Conservation (phyloP, 2,888 invertebrate species). For the Ochropacha duplaris region DNA sequence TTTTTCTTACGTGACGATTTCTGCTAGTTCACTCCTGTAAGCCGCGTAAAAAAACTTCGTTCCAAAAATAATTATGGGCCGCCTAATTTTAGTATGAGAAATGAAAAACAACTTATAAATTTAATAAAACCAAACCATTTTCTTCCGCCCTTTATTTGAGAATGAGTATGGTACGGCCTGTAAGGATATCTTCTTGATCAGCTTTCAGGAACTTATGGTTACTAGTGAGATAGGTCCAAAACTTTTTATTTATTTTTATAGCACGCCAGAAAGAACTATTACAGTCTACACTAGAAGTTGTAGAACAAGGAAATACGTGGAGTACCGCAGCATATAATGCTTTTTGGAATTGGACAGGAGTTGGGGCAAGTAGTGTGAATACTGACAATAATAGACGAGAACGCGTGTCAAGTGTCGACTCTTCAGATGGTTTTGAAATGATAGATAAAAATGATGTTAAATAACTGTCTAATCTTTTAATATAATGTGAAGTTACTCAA, state of each 20-base stretch:
- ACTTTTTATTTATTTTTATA: conserved; percentile 34
- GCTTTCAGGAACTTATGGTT: too few species aligned
- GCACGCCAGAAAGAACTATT: conserved; percentile 58
- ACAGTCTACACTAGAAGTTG: conserved; percentile 59
- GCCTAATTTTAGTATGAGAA: too few species aligned
- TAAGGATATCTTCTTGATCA: too few species aligned
- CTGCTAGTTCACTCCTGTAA: too few species aligned
- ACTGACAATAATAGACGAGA: conserved; percentile 51
- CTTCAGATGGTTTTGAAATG: conserved; percentile 78
- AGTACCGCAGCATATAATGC: conserved; percentile 65
- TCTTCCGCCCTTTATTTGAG: too few species aligned
- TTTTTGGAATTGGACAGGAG: conserved; percentile 63
- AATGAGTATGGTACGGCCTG: too few species aligned
- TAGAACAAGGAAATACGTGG: conserved; percentile 59
- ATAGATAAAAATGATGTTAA: conserved; percentile 70
- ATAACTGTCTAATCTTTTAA: conserved; percentile 28
- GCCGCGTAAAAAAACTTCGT: too few species aligned
- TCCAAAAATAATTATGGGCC: too few species aligned
- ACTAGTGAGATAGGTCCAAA: not conserved
- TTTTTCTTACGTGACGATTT: too few species aligned
- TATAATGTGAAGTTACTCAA: conserved; percentile 11
- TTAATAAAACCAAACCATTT: too few species aligned
- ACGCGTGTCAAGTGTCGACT: conserved; percentile 65
- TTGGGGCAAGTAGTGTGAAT: conserved; percentile 63
- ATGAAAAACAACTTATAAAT: too few species aligned